Conservation (phyloP, 2,888 invertebrate genomes). For the Itoplectis maculator region DNA sequence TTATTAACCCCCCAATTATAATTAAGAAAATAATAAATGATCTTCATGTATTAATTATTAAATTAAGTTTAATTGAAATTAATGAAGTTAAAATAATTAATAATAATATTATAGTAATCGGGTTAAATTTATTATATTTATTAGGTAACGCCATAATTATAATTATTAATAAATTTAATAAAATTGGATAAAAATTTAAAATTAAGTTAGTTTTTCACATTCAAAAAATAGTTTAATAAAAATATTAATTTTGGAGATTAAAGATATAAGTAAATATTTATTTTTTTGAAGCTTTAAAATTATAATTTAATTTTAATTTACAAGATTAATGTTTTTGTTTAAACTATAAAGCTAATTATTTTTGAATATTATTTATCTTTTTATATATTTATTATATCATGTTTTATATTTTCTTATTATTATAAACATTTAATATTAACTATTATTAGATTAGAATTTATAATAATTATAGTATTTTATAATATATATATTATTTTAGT, state of each 20-base stretch:
- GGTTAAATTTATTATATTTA: constrained; percentile 85
- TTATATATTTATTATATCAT: constrained; percentile 9
- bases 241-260: constrained; percentile 91
- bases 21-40: constrained; percentile 87
- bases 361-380: constrained; percentile 77
- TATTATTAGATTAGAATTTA: constrained; percentile 87
- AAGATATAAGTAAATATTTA: constrained; percentile 85
- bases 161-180: constrained; percentile 86
- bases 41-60: constrained; percentile 84
- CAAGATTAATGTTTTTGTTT: constrained; percentile 89
- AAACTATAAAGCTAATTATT: constrained; percentile 87
- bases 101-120: constrained; percentile 86
- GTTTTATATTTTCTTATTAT: constrained; percentile 80
- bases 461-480: constrained; percentile 84
- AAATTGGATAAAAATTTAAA: constrained; percentile 71
- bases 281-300: constrained; percentile 88
- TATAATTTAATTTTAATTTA: constrained; percentile 87
- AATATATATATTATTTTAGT: constrained; percentile 58
- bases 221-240: constrained; percentile 88
- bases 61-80: constrained; percentile 85
- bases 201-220: constrained; percentile 84
- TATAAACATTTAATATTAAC: constrained; percentile 78
- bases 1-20: constrained; percentile 88
- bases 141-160: constrained; percentile 86
- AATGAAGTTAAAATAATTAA: constrained; percentile 86